Evolutionary conservation across 2,888 invertebrate genomes (phyloP).

Genomic region (Philonicus albiceps): DNA sequence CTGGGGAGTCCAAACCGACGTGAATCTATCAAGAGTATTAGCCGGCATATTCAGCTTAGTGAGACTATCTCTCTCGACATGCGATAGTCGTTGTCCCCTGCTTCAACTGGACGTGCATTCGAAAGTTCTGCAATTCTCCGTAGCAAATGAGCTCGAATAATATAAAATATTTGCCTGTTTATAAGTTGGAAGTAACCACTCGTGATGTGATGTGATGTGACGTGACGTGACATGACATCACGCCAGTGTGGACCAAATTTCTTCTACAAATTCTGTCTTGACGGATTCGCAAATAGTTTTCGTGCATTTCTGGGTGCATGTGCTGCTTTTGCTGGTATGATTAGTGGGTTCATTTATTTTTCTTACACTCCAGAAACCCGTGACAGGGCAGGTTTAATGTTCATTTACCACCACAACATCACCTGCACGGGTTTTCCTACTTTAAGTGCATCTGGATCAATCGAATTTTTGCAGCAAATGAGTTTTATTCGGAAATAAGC

Average conservation of each 20-base stretch:
- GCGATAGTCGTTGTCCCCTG: neutral
- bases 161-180: neutral
- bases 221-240: neutral
- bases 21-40: neutral
- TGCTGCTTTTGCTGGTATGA: neutral
- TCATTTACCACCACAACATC: neutral
- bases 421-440: neutral
- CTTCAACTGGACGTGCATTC: neutral
- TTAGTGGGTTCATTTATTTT: neutral
- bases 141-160: neutral
- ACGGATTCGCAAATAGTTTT: neutral
- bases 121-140: slow-evolving; percentile 2
- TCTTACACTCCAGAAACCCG: neutral
- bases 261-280: neutral
- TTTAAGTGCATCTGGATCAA: neutral
- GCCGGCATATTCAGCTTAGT: neutral
- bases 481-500: neutral
- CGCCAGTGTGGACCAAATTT: neutral
- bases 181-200: neutral
- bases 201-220: neutral
- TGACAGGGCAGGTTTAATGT: neutral
- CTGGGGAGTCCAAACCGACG: neutral
- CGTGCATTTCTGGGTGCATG: neutral
- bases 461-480: neutral
- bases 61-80: neutral